These are phyloP conservation scores for Cromileptes altivelis DNA, from an alignment of 2,113 vertebrate genomes.

Conservation along the genomic window DNA sequence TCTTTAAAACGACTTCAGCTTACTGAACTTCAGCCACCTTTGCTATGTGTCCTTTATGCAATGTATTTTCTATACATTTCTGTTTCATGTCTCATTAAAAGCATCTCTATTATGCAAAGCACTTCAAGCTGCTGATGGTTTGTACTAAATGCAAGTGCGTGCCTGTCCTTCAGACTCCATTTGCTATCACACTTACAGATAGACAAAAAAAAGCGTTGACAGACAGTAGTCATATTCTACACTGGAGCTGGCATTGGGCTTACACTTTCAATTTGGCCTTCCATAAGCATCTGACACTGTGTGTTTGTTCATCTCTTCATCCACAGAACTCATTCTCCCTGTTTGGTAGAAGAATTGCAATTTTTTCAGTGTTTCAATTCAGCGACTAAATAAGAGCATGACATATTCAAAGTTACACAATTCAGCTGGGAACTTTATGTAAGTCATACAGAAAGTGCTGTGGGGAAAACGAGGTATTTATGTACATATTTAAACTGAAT, in stretches of 20 bases:
- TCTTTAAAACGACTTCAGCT: neutral
- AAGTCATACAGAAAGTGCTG: neutral
- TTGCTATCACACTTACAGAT: neutral
- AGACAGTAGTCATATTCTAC: neutral
- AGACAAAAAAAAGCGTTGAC: neutral
- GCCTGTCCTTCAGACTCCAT: constrained; percentile 40
- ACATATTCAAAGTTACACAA: neutral
- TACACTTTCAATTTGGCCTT: neutral
- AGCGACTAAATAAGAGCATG: neutral
- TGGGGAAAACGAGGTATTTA: neutral
- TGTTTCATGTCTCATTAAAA: neutral
- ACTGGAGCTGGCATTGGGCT: neutral
- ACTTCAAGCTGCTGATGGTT: neutral
- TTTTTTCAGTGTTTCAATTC: neutral
- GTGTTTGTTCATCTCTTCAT: neutral
- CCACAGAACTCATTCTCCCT: neutral
- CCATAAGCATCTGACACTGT: neutral
- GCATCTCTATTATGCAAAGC: neutral
- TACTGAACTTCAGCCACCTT: neutral
- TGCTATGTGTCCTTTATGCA: neutral
- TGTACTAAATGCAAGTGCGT: neutral
- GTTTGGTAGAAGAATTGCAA: neutral
- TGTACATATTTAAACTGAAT: neutral
- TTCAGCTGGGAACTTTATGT: neutral
- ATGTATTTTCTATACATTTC: neutral